phyloP scores from a whole-genome alignment of 2,888 invertebrate genomes.

The Hirtodrosophila duncani region DNA sequence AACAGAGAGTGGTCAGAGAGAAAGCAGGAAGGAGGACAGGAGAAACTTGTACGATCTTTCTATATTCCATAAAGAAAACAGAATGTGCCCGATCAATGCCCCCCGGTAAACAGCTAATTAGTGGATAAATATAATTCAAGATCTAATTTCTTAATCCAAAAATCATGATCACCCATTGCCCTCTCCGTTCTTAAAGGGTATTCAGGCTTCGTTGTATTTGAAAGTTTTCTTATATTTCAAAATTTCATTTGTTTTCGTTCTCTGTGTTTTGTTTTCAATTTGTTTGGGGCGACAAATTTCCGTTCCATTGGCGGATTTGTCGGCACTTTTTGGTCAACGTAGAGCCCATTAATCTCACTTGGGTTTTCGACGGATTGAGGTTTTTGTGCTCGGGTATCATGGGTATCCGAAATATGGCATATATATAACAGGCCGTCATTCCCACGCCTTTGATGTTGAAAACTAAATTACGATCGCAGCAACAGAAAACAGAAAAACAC shows the following conservation, averaged over 20 bases:
- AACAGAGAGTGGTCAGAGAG: no score
- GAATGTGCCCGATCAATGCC: no score
- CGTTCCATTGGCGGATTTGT: conserved; percentile 62
- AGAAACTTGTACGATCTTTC: no score
- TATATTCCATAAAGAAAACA: no score
- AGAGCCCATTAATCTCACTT: conserved; percentile 42
- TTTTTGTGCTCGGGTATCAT: conserved; percentile 26
- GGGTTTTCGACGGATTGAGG: conserved; percentile 39
- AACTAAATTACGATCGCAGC: conserved; percentile 55
- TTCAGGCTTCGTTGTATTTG: no score
- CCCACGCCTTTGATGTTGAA: conserved; percentile 69
- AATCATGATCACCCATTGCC: no score
- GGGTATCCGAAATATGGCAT: conserved; percentile 17
- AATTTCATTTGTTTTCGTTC: neutral
- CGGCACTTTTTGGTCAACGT: conserved; percentile 29
- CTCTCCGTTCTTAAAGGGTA: no score
- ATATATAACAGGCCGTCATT: conserved; percentile 54
- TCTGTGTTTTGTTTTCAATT: conserved; percentile 50
- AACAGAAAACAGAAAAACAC: conserved; percentile 16
- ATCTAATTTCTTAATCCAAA: no score
- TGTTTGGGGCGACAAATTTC: conserved; percentile 69
- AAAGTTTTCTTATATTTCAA: conserved; percentile 11
- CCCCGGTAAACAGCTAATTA: no score
- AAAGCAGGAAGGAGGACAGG: no score
- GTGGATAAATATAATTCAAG: no score